Evolutionary conservation across 2,797 vertebrate genomes (phyloP).

Genomic region (Ciconia nigra): DNA sequence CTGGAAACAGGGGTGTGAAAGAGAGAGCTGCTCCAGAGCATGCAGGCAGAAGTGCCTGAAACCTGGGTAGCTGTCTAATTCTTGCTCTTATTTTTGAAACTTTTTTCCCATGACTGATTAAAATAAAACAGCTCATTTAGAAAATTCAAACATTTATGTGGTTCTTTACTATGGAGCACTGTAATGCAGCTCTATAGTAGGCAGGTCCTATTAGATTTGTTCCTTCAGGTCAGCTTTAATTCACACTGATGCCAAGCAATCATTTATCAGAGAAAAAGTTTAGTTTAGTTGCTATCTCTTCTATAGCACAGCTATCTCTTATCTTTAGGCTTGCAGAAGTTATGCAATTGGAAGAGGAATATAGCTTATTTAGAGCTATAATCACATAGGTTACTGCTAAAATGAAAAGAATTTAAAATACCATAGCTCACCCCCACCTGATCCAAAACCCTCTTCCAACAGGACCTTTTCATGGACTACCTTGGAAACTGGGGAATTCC

Average conservation of each 20-base stretch:
- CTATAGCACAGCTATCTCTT: background rate
- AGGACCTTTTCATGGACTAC: background rate
- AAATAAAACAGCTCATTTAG: background rate
- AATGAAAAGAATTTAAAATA: background rate
- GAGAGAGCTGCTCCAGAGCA: background rate
- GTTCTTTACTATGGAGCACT: background rate
- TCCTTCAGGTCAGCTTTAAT: background rate
- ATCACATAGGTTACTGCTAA: background rate
- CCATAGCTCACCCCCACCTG: background rate
- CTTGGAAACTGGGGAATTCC: background rate
- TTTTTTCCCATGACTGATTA: background rate
- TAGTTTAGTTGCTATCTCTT: background rate
- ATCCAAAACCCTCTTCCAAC: background rate
- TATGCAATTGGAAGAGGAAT: background rate
- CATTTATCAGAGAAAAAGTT: background rate
- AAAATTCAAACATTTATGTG: background rate
- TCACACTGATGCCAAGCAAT: background rate
- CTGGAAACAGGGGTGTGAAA: background rate
- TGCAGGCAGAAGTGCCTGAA: background rate
- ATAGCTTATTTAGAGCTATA: background rate
- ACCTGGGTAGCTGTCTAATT: background rate
- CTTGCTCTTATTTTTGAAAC: background rate
- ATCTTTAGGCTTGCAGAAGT: background rate
- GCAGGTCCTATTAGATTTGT: background rate
- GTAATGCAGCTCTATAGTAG: background rate